Conservation (phyloP, 2,797 vertebrate species). For the Sebastes matsubarae region DNA sequence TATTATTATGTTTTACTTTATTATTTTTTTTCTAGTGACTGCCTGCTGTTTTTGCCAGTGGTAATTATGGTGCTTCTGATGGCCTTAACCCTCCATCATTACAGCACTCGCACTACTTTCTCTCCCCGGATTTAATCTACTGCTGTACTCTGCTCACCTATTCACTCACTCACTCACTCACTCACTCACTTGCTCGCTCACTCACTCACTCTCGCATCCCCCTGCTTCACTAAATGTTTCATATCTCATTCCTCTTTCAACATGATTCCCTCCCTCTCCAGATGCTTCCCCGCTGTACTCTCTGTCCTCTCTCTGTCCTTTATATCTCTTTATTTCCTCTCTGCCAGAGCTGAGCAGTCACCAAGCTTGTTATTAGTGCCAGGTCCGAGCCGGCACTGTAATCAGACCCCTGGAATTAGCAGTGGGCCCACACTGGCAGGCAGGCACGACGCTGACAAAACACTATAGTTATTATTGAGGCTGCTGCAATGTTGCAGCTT, state of each 20-base stretch:
- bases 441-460: conserved; percentile 53
- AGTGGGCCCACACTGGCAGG: conserved; percentile 54
- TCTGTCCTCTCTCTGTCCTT: conserved; percentile 39
- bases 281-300: conserved; percentile 16
- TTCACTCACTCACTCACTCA: conserved; percentile 9
- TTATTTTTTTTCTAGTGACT: conserved; percentile 3
- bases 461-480: conserved; percentile 60
- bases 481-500: conserved; percentile 53
- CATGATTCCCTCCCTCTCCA: conserved; percentile 17
- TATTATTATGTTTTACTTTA: conserved; percentile 23
- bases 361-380: conserved; percentile 70
- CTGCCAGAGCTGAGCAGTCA: conserved; percentile 50
- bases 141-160: conserved; percentile 10
- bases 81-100: conserved; percentile 67
- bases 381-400: conserved; percentile 55
- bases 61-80: conserved; percentile 74
- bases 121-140: conserved; percentile 23
- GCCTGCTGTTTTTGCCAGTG: conserved; percentile 44
- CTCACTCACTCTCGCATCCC: conserved; percentile 1
- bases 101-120: conserved; percentile 27
- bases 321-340: conserved; percentile 46
- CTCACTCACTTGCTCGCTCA: not conserved
- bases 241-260: conserved; percentile 27
- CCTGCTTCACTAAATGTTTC: conserved; percentile 40
- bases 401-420: conserved; percentile 75